phyloP scores from a whole-genome alignment of 2,888 invertebrate species.

The Apodemia mormo region DNA sequence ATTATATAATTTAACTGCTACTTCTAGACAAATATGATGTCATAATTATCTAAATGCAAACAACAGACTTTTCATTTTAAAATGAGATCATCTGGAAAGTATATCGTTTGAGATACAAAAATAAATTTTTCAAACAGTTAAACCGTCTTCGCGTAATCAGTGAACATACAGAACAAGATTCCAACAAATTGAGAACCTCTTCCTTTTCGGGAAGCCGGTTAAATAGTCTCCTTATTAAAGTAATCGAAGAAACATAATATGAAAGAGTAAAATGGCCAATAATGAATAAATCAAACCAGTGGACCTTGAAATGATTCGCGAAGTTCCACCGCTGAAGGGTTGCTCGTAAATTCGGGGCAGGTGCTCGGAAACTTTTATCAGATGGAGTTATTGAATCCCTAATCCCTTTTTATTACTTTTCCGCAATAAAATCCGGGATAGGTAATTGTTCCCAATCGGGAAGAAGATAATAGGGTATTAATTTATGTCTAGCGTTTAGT shows the following conservation, averaged over 20 bases:
- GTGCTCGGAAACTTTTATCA: conserved; percentile 56
- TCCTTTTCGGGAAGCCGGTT: too few relatives aligned
- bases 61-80: too few relatives aligned
- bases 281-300: conserved; percentile 33
- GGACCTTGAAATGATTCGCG: conserved; percentile 37
- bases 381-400: conserved; percentile 66
- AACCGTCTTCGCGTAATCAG: too few relatives aligned
- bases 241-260: neutral
- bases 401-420: conserved; percentile 67
- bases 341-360: conserved; percentile 57
- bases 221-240: neutral
- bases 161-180: too few relatives aligned
- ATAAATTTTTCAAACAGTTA: too few relatives aligned
- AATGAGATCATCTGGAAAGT: too few relatives aligned
- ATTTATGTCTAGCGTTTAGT: conserved; percentile 38
- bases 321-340: conserved; percentile 48
- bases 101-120: too few relatives aligned
- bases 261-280: neutral
- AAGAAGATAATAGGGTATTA: conserved; percentile 45
- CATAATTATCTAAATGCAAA: too few relatives aligned
- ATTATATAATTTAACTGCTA: too few relatives aligned
- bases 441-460: conserved; percentile 51
- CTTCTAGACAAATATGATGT: too few relatives aligned
- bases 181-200: too few relatives aligned
- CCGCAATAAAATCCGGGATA: conserved; percentile 51